Base-by-base conservation (phyloP, 2,113 vertebrate species). In the Nannospalax galili region DNA sequence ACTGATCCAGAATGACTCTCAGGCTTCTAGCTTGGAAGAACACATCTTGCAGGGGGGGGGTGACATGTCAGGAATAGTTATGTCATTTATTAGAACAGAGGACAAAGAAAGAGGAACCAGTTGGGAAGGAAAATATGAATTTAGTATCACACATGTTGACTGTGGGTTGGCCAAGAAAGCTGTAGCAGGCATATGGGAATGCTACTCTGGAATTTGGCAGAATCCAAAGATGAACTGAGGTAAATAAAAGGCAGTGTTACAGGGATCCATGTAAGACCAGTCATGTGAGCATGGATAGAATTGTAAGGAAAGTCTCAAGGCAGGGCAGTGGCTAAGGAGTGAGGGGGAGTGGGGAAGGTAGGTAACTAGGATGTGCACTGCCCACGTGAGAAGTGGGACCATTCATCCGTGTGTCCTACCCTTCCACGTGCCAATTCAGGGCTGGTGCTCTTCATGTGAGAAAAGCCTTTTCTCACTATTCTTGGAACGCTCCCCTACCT, bases 401-500 rank as follows among this genome's bases (percentile, higher is more conserved):
- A 0, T n/a, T n/a, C n/a, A n/a, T 1, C 40, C 15, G 9, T 1
- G 0, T 1, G 0, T n/a, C 11, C 15, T 8, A 22, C 26, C 24
- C 26, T 65, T 37, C 0, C 0, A 32, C n/a, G 32, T 1, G 1
- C 8, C 45, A 19, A 1, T 0, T 7, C 8, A 72, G 6, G 14
- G 42, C 72, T 35, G 1, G 9, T 30, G 58, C 78, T 58, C 60
- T 89, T 40, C 4, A 5, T 1, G 40, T 11, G 16, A 24, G 52
- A 86, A 40, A 81, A 14, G 1, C 19, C 45, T 65, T 79, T 67
- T 70, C 69, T 26, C 81, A 45, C 7, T 19, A 65, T 11, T 56
- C 12, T 79, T 22, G 22, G 1, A 0, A 35, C 1, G 40, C 62
- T 80, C 24, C 8, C 1, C 0, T 22, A 62, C 62, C 48, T 35